Evolutionary conservation across 2,797 vertebrate species (phyloP).

Genomic region (Enoplosus armatus): DNA sequence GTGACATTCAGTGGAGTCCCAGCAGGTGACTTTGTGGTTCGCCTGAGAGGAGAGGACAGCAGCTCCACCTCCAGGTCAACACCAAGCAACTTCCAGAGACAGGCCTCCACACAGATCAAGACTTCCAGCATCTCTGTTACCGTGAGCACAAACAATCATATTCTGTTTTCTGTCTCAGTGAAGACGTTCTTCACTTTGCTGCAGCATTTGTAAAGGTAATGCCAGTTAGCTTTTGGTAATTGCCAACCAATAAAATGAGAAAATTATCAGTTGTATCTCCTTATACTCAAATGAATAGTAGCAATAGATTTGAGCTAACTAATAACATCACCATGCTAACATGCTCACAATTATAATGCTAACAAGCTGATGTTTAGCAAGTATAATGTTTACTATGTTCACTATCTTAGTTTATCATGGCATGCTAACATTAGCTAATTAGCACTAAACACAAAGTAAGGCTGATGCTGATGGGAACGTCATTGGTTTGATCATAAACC

Average conservation of each 20-base stretch:
- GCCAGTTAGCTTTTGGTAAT: not conserved
- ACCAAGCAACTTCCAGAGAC: slow-evolving; percentile 71
- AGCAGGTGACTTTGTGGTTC: slow-evolving; percentile 65
- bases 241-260: not conserved
- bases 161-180: not conserved
- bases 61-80: slow-evolving; percentile 43
- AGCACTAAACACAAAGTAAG: not conserved
- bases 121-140: slow-evolving; percentile 72
- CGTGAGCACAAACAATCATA: slow-evolving; percentile 60
- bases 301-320: not conserved
- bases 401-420: no score
- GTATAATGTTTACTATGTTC: no score
- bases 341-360: not conserved
- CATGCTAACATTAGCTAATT: not conserved
- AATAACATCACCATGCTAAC: no score
- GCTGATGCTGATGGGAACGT: not conserved
- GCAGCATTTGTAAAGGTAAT: not conserved
- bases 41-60: slow-evolving; percentile 64
- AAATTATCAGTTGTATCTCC: not conserved
- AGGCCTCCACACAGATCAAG: slow-evolving; percentile 72
- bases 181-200: accelerated
- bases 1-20: slow-evolving; percentile 72
- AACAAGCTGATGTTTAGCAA: not conserved
- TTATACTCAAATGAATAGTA: not conserved
- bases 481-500: not conserved